Evolutionary conservation across 1,140 invertebrate species (phyloP).

Genomic region (Daktulosphaira vitifoliae): DNA sequence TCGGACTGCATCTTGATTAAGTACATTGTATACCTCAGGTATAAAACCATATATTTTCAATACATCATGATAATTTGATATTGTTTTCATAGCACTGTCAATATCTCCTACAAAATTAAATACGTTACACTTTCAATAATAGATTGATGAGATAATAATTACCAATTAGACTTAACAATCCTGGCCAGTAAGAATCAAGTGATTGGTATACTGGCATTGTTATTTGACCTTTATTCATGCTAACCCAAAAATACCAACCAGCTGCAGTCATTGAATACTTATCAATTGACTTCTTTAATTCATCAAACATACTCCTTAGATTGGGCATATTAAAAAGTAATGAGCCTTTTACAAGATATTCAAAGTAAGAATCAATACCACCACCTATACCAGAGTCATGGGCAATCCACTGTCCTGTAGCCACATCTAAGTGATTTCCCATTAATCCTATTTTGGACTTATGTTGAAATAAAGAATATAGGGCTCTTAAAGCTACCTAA

Average conservation of each 20-base stretch:
- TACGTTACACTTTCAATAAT: slow-evolving; percentile 14
- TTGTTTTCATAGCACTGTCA: slow-evolving; percentile 80
- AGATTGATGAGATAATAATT: slow-evolving; percentile 40
- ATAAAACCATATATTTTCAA: slow-evolving; percentile 95
- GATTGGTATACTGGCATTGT: slow-evolving; percentile 96
- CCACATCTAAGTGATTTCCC: slow-evolving; percentile 95
- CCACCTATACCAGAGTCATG: slow-evolving; percentile 87
- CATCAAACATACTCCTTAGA: slow-evolving; percentile 83
- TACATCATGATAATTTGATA: slow-evolving; percentile 93
- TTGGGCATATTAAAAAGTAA: slow-evolving; percentile 69
- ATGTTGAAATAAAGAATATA: slow-evolving; percentile 78
- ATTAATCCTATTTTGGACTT: slow-evolving; percentile 82
- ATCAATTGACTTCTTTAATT: slow-evolving; percentile 70
- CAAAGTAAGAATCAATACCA: slow-evolving; percentile 97
- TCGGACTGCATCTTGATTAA: slow-evolving; percentile 71
- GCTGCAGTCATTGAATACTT: slow-evolving; percentile 70
- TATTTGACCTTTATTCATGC: slow-evolving; percentile 89
- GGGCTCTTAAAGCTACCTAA: slow-evolving; percentile 80
- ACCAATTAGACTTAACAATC: slow-evolving; percentile 81
- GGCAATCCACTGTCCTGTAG: slow-evolving; percentile 92
- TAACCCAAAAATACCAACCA: slow-evolving; percentile 95
- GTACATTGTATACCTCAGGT: slow-evolving; percentile 95
- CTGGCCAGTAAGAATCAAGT: slow-evolving; percentile 97
- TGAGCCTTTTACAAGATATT: slow-evolving; percentile 91
- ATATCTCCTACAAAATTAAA: slow-evolving; percentile 61